Conservation (phyloP, 2,113 vertebrate species). For the Syngnathus floridae region DNA sequence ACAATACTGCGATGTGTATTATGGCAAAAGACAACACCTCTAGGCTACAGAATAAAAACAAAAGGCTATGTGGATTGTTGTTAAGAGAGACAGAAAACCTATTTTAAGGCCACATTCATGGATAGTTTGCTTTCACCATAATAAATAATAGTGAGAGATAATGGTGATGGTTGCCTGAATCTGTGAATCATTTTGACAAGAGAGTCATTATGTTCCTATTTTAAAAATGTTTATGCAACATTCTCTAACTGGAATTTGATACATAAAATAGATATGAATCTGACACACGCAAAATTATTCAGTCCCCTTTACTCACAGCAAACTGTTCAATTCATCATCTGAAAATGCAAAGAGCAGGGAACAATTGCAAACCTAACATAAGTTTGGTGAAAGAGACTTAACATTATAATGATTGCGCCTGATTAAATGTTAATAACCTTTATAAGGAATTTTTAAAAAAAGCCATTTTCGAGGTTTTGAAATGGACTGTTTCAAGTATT, state of each 20-base stretch:
- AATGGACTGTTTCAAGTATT: no score
- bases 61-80: neutral
- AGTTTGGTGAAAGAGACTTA: neutral
- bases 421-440: no score
- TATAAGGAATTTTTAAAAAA: no score
- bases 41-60: neutral
- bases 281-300: neutral
- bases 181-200: neutral
- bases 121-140: neutral
- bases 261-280: neutral
- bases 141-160: neutral
- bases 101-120: neutral
- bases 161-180: neutral
- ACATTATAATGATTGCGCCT: no score
- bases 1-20: conserved; percentile 20
- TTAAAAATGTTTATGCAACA: neutral
- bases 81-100: neutral
- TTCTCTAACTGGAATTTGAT: neutral
- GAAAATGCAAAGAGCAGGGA: neutral
- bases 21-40: neutral
- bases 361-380: neutral
- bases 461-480: no score
- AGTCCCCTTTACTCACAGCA: no score
- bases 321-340: neutral
- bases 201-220: neutral